phyloP scores from a whole-genome alignment of 1,140 invertebrate genomes.

The Yoshiicerus persimilis region DNA sequence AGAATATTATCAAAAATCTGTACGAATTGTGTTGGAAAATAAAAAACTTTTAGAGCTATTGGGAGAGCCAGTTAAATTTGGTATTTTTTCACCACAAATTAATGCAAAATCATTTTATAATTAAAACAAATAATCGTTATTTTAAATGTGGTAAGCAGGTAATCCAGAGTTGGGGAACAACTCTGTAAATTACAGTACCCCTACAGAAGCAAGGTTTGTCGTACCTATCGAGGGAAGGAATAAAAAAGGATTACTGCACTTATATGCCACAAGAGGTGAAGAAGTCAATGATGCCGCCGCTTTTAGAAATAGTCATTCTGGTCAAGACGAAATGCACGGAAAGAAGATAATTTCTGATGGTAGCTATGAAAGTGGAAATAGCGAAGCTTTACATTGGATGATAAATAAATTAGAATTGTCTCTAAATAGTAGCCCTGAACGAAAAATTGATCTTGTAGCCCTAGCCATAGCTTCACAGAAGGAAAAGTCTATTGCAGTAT shows the following conservation, averaged over 20 bases:
- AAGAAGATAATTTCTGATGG: not conserved
- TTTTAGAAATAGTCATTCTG: no score
- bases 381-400: not conserved
- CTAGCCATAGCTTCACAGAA: not conserved
- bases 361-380: not conserved
- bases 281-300: no score
- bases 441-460: conserved; percentile 15
- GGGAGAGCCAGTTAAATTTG: conserved; percentile 67
- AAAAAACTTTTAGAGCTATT: conserved; percentile 61
- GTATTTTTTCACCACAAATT: no score
- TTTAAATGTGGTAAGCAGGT: no score
- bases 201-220: conserved; percentile 60
- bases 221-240: conserved; percentile 64
- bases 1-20: conserved; percentile 62
- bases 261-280: conserved; percentile 58
- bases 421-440: conserved; percentile 28
- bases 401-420: conserved; percentile 23
- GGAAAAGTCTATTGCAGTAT: not conserved
- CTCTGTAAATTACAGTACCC: conserved; percentile 60
- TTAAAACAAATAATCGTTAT: no score
- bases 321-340: not conserved
- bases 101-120: no score
- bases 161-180: conserved; percentile 61
- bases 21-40: conserved; percentile 59
- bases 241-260: conserved; percentile 60